Evolutionary conservation across 1,140 invertebrate species (phyloP), one percentile per base, ranked within the genome.

Genomic region (Augochlora pura): DNA sequence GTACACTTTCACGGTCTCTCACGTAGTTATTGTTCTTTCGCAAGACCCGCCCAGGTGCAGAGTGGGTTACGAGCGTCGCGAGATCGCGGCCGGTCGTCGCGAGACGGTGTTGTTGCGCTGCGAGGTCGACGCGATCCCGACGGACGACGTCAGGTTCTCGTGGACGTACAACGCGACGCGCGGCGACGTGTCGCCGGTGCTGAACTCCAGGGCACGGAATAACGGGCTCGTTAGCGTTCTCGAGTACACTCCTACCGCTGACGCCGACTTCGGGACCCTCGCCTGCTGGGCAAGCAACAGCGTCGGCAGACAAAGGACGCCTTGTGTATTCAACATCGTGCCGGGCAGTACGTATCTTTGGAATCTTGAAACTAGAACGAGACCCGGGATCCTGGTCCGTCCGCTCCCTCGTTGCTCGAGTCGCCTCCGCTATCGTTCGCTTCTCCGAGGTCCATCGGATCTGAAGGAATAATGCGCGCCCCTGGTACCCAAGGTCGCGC

Each of bases 281-380:
- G 95, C 96, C 16, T 98, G 97, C 88, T 98, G 97, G 97, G 97
- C 97, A 1, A 95, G 94, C 86, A 98, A 98, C 92, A 94, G 94
- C 81, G 95, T 98, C 14, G 97, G 97, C 64, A 94, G 95, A 86
- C 97, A 98, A 92, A 94, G 94, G 78, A 94, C 94, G 82, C 97
- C 97, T 8, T 98, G 97, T 89, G 92, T 97, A 68, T 97, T 98
- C 91, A 95, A 96, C 90, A 94, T 98, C 67, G 92, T 97, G 80
- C 96, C 96, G 82, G 96, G 96, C 86, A 96, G 97, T 98, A 94
- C 95, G 95, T 94, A 69, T 64, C 80, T 77, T 73, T 64, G 59
- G 60, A 32, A 73, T 49, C 27, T 49, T 78, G 49, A 42, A 66
- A 59, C 23, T 38, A 23, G 38, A 68, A 46, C 65, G 12, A 76